Evolutionary conservation across 2,113 vertebrate species (phyloP).

Genomic region (Gymnarchus niloticus): DNA sequence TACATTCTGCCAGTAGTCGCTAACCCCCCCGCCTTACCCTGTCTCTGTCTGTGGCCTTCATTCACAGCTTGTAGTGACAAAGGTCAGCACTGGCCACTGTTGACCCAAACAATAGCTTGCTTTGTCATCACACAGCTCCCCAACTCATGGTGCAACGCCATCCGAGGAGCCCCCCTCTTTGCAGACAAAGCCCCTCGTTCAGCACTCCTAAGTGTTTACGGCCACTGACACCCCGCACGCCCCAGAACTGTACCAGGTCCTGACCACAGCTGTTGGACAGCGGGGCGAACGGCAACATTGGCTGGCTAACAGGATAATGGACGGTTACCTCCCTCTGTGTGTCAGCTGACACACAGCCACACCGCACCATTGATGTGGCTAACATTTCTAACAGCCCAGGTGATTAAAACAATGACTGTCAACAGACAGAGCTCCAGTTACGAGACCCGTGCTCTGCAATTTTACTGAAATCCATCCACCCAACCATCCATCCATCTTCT

Average conservation of each 20-base stretch:
- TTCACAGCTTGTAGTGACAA: neutral
- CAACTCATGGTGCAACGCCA: constrained; percentile 26
- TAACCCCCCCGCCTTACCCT: neutral
- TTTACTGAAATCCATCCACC: no score
- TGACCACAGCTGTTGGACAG: neutral
- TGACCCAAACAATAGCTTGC: constrained; percentile 39
- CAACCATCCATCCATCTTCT: no score
- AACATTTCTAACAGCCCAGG: no score
- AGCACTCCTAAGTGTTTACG: neutral
- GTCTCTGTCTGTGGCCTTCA: neutral
- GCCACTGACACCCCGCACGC: neutral
- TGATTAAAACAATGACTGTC: neutral
- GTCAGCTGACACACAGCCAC: neutral
- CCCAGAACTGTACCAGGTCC: neutral
- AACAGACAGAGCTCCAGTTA: neutral
- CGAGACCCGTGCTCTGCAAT: neutral
- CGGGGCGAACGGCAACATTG: neutral
- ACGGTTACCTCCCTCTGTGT: neutral
- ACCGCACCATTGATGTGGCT: no score
- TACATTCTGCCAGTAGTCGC: neutral
- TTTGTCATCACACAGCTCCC: constrained; percentile 39
- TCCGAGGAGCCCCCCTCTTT: constrained; percentile 28
- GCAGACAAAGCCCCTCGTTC: constrained; percentile 41
- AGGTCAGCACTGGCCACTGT: neutral
- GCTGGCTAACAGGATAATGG: neutral